Base-by-base conservation (phyloP, 2,888 invertebrate genomes). In the Cerastis rubricosa region DNA sequence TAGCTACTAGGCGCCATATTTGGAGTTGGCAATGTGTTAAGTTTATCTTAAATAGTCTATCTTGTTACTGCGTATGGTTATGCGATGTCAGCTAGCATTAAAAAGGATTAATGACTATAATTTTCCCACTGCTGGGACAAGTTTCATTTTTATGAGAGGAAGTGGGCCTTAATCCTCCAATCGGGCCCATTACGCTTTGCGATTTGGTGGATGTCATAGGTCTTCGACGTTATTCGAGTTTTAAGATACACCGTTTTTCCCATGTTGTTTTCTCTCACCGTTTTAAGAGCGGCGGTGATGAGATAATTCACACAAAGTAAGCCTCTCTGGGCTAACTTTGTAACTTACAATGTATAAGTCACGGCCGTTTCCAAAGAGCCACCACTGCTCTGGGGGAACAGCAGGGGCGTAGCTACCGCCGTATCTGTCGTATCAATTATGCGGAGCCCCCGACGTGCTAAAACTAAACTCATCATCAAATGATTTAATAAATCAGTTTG, bases 1-100 rank as follows among this genome's bases (percentile, higher is more conserved):
- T 78, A n/a, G 14, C 29, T 40, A 25, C 45, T 47, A 8, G 45
- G 25, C 11, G 12, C 73, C 67, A 40, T 80, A 57, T 64, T 81
- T 25, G 49, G 35, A 45, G 3, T 1, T 40, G 0, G 35, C 11
- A 40, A 47, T 7, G 22, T 54, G 59, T 51, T 51, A 29, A 47
- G 12, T 9, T 78, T 61, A 78, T 79, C 45, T 73, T 4, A 63
- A 25, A 19, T 25, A 45, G 12, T 59, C 5, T 45, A 43, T 68
- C 43, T 68, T 43, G 19, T 25, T 29, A n/a, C 14, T 40, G 12
- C 14, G 17, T 45, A 49, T 35, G 54, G 17, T n/a, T 22, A 2
- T 22, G 17, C 43, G 29, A 29, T 68, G 54, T 66, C 22, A 77
- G 43, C 7, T 1, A 59, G 29, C 19, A n/a, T 29, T 57, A 11